Evolutionary conservation across 2,797 vertebrate genomes (phyloP), one percentile per base, ranked within the genome.

Genomic region (Bradypodion ventrale): DNA sequence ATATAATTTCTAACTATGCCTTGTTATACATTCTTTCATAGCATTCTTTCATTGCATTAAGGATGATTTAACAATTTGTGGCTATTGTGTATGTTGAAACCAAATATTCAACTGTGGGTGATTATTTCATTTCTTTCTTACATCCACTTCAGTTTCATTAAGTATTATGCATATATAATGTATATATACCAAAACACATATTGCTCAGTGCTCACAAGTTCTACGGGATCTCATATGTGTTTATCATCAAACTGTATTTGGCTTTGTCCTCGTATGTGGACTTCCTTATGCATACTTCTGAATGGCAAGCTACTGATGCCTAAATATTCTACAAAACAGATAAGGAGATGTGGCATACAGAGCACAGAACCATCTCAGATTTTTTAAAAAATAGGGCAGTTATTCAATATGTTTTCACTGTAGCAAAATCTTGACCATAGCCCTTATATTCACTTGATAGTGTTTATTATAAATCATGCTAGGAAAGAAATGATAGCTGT

Each of bases 341-440:
- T 91, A 89, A 92, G 42, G 77, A 90, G 86, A 79, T 85, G 87
- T 87, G 89, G 85, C 89, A 92, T 90, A 89, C 78, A 89, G 91
- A 89, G 76, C 88, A 90, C 78, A 87, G 60, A 76, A 74, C 92
- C 88, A 92, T 72, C 78, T 72, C 83, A 75, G 91, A 80, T 90
- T 91, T 85, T 87, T 88, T 83, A 88, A 88, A 90, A 89, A 78
- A 80, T 9, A 65, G 75, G 87, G 85, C 89, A 90, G 90, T 89
- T 88, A 84, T 87, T 89, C 92, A 82, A 49, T 85, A 40, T 78
- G 12, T 15, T 87, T 19, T 85, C 44, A 65, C 8, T 76, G 42
- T 40, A 92, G 52, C 56, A 49, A 65, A 66, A 5, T 78, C 44
- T 85, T 65, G 89, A 44, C 21, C 63, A 29, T 88, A 75, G 46